A percentile compares a stretch with the other conserved stretches of the same genome.
phyloP scores from a whole-genome alignment of 2,888 invertebrate species.

The Apamea anceps region DNA sequence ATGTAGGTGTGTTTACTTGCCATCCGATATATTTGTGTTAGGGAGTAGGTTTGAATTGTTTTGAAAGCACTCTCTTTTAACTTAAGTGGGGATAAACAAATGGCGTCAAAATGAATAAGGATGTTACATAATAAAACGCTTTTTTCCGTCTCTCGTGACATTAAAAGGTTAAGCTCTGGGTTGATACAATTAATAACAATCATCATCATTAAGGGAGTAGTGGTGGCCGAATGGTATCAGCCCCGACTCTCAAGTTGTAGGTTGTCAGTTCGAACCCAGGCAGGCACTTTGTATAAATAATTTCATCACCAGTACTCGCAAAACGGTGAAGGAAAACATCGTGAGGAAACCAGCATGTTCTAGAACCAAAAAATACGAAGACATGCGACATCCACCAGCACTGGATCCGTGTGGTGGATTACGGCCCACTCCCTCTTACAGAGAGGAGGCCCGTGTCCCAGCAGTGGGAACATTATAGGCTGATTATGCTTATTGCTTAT shows the following conservation, averaged over 20 bases:
- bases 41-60: conserved; percentile 26
- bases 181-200: not conserved
- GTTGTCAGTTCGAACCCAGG: not conserved
- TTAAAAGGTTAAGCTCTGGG: not conserved
- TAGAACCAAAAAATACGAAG: too few relatives aligned
- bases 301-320: not conserved
- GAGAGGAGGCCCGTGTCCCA: not conserved
- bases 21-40: conserved; percentile 47
- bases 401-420: too few relatives aligned
- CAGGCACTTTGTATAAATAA: not conserved
- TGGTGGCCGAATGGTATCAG: too few relatives aligned
- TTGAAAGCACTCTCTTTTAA: conserved; percentile 24
- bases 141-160: not conserved
- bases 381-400: too few relatives aligned
- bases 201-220: not conserved
- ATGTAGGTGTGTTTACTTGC: conserved; percentile 9
- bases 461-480: not conserved
- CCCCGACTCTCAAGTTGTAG: too few relatives aligned
- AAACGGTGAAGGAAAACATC: not conserved
- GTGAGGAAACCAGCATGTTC: too few relatives aligned
- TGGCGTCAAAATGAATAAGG: conserved; percentile 12
- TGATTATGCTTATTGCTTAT: not conserved
- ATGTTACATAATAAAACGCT: not conserved
- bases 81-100: conserved; percentile 28
- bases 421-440: not conserved